phyloP scores from a whole-genome alignment of 2,888 invertebrate genomes.

The Unio pictorum region DNA sequence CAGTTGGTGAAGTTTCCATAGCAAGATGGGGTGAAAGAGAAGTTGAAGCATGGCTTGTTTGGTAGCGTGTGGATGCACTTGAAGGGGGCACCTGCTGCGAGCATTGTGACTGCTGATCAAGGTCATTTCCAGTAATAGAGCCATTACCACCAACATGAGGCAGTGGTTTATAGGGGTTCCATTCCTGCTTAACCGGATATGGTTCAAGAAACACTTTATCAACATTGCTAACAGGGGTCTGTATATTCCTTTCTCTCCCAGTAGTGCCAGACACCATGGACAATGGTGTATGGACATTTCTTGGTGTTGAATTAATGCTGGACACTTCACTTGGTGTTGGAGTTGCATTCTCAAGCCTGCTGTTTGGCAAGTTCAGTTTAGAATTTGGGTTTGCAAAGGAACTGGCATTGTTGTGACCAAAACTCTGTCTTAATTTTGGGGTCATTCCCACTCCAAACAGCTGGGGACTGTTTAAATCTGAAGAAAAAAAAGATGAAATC shows the following conservation, averaged over 20 bases:
- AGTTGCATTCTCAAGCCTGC: conserved; percentile 54
- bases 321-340: conserved; percentile 66
- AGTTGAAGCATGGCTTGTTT: conserved; percentile 49
- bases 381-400: conserved; percentile 23
- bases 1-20: conserved; percentile 56
- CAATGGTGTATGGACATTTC: conserved; percentile 48
- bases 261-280: conserved; percentile 36
- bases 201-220: conserved; percentile 62
- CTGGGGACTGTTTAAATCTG: no score
- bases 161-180: conserved; percentile 60
- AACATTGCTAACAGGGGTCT: conserved; percentile 44
- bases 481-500: no score
- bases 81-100: conserved; percentile 29
- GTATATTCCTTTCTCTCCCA: conserved; percentile 41
- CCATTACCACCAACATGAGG: conserved; percentile 39
- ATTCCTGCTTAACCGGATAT: conserved; percentile 49
- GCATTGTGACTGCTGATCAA: conserved; percentile 14
- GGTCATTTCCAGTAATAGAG: conserved; percentile 22
- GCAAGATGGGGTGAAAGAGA: conserved; percentile 62
- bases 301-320: conserved; percentile 50
- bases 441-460: conserved; percentile 27
- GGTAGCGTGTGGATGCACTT: conserved; percentile 51
- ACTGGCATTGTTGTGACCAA: conserved; percentile 34
- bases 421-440: conserved; percentile 26
- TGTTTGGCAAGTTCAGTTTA: conserved; percentile 49